phyloP scores from a whole-genome alignment of 1,140 invertebrate species.

The Drosophila navojoa region DNA sequence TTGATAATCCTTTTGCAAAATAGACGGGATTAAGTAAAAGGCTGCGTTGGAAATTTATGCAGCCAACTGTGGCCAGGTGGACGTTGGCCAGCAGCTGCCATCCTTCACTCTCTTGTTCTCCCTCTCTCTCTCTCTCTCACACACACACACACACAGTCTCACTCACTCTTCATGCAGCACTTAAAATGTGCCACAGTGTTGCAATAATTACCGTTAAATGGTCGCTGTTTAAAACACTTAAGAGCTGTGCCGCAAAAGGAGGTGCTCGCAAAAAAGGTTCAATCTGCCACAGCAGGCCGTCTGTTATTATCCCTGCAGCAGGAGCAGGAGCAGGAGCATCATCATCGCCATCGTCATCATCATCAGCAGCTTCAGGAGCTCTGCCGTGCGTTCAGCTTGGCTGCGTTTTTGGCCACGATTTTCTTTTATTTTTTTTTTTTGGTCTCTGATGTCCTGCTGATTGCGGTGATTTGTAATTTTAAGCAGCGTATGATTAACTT shows the following conservation, averaged over 20 bases:
- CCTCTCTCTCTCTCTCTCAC: neutral
- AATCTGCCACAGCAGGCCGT: conserved; percentile 54
- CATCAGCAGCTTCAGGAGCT: conserved; percentile 3
- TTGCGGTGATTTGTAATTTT: conserved; percentile 79
- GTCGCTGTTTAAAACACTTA: conserved; percentile 76
- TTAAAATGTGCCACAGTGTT: conserved; percentile 82
- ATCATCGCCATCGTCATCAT: conserved; percentile 1
- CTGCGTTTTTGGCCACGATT: conserved; percentile 14
- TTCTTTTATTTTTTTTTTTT: neutral
- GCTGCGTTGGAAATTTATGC: conserved; percentile 77
- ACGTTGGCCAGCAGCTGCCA: conserved; percentile 23
- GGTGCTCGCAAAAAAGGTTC: conserved; percentile 32
- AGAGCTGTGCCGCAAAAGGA: conserved; percentile 21
- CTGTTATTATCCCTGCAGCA: conserved; percentile 69
- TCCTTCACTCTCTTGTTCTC: conserved; percentile 1
- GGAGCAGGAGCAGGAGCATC: conserved; percentile 3
- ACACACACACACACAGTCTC: neutral
- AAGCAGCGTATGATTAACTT: conserved; percentile 78
- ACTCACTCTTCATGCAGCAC: conserved; percentile 35
- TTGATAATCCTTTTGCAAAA: conserved; percentile 82
- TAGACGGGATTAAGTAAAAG: conserved; percentile 80
- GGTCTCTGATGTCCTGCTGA: conserved; percentile 47
- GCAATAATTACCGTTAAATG: conserved; percentile 81
- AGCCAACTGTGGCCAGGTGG: conserved; percentile 57
- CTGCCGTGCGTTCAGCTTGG: conserved; percentile 2